Base-by-base conservation (phyloP, 2,797 vertebrate species). In the Psittacula derbiana region DNA sequence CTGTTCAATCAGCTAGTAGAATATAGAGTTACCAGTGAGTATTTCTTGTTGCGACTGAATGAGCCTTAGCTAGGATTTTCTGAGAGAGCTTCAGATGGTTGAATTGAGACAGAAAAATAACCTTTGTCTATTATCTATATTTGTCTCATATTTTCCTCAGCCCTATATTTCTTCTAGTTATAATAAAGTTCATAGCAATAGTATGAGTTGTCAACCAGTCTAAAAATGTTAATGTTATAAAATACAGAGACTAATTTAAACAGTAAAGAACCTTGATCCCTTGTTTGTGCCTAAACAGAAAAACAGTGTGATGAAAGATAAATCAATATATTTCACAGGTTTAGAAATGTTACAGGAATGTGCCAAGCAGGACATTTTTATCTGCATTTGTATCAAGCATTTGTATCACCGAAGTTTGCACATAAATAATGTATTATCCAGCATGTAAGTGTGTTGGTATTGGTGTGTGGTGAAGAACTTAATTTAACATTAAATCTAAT, bases 221-320 rank as follows among this genome's bases (percentile, higher is more conserved):
- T 73, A 46, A 88, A 46, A 88, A 67, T 7, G 28, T 94, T 94
- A 75, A 52, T 92, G 30, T 81, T 94, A 83, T 70, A 69, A 90
- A 75, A 17, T 64, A 11, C 14, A 15, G 75, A 67, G 82, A 55
- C 12, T 69, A 69, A 53, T 36, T 75, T 81, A 79, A 49, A 5
- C 79, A 71, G 86, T 95, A 96, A 96, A 84, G 79, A 44, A n/a
- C 52, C 73, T 96, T 96, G 89, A 88, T 97, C 11, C 23, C 20
- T 50, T 67, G 14, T 70, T 91, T 72, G 38, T 80, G 16, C 78
- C 55, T 95, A 76, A 96, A 89, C 94, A 43, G 55, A 94, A 86
- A 92, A 86, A 38, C 36, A 53, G 16, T 16, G 8, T 44, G 47
- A 61, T 90, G 57, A 89, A 82, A 83, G 43, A 57, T 30, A 53